Conservation (phyloP, 2,113 vertebrate species). For the Equus quagga region DNA sequence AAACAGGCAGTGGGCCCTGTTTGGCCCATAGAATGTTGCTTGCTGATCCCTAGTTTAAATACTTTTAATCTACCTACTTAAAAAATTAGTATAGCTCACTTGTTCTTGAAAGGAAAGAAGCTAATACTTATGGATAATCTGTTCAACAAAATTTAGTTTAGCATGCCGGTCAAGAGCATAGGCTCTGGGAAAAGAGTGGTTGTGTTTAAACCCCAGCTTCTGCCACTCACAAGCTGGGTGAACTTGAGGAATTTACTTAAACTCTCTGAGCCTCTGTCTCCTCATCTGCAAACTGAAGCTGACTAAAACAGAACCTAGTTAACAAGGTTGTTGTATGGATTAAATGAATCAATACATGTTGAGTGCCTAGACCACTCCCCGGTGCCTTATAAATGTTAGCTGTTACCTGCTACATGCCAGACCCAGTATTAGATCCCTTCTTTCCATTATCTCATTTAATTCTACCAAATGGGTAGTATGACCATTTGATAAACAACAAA, state of each 20-base stretch:
- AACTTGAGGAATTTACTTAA: neutral
- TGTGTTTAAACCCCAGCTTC: neutral
- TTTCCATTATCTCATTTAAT: neutral
- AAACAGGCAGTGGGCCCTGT: neutral
- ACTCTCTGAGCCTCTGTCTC: neutral
- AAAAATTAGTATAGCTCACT: neutral
- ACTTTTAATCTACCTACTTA: neutral
- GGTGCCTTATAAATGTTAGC: neutral
- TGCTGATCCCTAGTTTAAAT: neutral
- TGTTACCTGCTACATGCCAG: neutral
- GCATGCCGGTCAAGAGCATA: neutral
- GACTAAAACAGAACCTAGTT: neutral
- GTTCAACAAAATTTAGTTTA: neutral
- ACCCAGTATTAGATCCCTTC: neutral
- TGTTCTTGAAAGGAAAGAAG: neutral
- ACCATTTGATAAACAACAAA: neutral
- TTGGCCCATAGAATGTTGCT: neutral
- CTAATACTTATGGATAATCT: neutral
- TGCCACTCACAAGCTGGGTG: neutral
- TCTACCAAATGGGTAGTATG: neutral
- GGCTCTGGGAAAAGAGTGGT: neutral
- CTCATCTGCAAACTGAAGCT: neutral
- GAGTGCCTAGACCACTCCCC: neutral
- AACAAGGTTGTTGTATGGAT: neutral
- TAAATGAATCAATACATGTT: neutral